A percentile compares a stretch with the other conserved stretches of the same genome.
Evolutionary conservation across 2,888 invertebrate genomes (phyloP).

Genomic region (Falcaria lacertinaria): DNA sequence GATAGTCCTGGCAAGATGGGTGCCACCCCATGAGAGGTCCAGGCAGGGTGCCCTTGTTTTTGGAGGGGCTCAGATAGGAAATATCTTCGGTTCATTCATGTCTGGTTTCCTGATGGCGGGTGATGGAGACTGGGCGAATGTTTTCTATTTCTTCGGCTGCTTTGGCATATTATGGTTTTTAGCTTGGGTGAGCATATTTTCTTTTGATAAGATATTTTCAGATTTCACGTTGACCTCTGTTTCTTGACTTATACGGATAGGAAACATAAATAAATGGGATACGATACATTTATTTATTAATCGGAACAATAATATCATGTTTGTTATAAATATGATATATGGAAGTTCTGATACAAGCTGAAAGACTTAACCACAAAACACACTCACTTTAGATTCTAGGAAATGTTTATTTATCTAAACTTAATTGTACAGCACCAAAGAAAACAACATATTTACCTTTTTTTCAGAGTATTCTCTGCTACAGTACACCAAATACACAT

Average conservation of each 20-base stretch:
- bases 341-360: too few relatives aligned
- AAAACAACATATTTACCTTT: background rate
- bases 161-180: conserved; percentile 80
- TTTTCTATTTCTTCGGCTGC: conserved; percentile 81
- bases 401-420: too few relatives aligned
- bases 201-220: background rate
- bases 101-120: conserved; percentile 76
- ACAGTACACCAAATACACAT: conserved; percentile 74
- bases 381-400: too few relatives aligned
- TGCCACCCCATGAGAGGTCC: conserved; percentile 80
- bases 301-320: too few relatives aligned
- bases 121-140: conserved; percentile 77
- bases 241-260: too few relatives aligned
- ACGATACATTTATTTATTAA: too few relatives aligned
- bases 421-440: too few relatives aligned
- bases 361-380: too few relatives aligned
- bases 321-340: too few relatives aligned
- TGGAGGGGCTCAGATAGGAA: conserved; percentile 80
- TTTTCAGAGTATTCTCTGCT: conserved; percentile 71
- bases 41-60: conserved; percentile 80
- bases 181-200: conserved; percentile 56
- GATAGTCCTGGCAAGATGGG: conserved; percentile 81
- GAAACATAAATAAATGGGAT: too few relatives aligned
- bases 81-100: conserved; percentile 78
- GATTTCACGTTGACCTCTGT: too few relatives aligned